Evolutionary conservation across 2,888 invertebrate species (phyloP), one percentile per base, ranked within the genome.

Genomic region (Melinaea marsaeus): DNA sequence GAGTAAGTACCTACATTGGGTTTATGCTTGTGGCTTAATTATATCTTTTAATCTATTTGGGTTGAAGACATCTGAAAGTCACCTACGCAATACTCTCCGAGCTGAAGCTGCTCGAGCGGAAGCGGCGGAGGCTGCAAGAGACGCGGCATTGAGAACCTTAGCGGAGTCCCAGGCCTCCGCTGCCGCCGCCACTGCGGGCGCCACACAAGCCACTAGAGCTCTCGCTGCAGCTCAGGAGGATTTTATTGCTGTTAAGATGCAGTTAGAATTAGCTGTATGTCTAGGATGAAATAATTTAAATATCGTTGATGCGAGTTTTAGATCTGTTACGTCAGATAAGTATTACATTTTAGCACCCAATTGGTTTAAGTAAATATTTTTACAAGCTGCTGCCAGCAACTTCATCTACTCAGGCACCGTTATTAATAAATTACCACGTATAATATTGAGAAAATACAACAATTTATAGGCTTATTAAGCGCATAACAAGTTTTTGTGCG

Each of bases 21-120:
- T 42, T 9, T 42, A 42, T 3, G 9, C 7, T 42, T 9, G 11
- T 9, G 7, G 9, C 7, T 42, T 42, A 9, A 9, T 11, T 5
- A 6, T 37, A 2, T 7, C 7, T 37, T 2, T 42, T 42, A 42
- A 42, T 9, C 9, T 7, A 42, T 42, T 9, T 13, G 35, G 13
- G 9, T 35, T 55, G 1, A 69, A 89, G 90, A 73, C 75, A 54
- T 84, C 87, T 0, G 87, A 87, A 68, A 74, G 67, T 58, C 83
- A 80, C 35, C 76, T 89, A 11, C 86, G 86, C 4, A 88, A 87
- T 57, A 76, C 79, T 1, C 66, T 88, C 2, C 83, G 85, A 5
- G 65, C 71, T 1, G 88, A 87, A 65, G 77, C 82, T 2, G 79
- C 78, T 2, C 81, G 88, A 0, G 87, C 87, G 0, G 88, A 88